Conservation (phyloP, 2,797 vertebrate species). For the Gymnothorax reevesii region DNA sequence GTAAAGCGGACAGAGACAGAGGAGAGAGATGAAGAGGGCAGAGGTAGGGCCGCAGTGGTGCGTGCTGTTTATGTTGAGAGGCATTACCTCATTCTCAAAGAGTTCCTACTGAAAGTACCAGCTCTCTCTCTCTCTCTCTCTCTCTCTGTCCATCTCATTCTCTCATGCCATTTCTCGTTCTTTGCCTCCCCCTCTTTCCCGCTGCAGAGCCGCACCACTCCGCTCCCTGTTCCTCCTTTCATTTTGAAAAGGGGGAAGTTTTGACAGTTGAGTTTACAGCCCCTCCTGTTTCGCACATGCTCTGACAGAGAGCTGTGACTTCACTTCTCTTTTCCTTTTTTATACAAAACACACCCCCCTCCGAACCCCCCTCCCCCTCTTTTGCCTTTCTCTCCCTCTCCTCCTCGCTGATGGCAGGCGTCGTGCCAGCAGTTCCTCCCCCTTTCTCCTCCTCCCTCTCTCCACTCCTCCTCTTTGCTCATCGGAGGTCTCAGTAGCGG, state of each 20-base stretch:
- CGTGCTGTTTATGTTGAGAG: slow-evolving; percentile 23
- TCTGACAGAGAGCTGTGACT: slow-evolving; percentile 54
- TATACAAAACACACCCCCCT: slow-evolving; percentile 35
- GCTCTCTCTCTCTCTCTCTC: slow-evolving; percentile 24
- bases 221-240: slow-evolving; percentile 22
- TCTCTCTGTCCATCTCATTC: too few relatives aligned
- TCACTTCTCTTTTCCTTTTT: slow-evolving; percentile 50
- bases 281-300: slow-evolving; percentile 38
- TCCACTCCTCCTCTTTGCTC: slow-evolving; percentile 55
- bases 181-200: neutral
- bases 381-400: slow-evolving; percentile 6
- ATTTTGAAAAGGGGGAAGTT: slow-evolving; percentile 45
- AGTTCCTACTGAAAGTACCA: neutral
- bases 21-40: neutral
- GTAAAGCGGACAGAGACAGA: neutral
- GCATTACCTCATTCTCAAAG: slow-evolving; percentile 1
- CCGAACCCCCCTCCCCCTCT: slow-evolving; percentile 25
- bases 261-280: slow-evolving; percentile 47
- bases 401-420: slow-evolving; percentile 15
- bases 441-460: neutral
- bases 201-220: slow-evolving; percentile 36
- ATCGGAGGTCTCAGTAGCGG: slow-evolving; percentile 52
- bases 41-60: slow-evolving; percentile 12
- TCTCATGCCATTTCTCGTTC: slow-evolving; percentile 1
- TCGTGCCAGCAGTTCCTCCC: neutral